phyloP scores from a whole-genome alignment of 2,113 vertebrate species.

The Anthoscopus minutus region DNA sequence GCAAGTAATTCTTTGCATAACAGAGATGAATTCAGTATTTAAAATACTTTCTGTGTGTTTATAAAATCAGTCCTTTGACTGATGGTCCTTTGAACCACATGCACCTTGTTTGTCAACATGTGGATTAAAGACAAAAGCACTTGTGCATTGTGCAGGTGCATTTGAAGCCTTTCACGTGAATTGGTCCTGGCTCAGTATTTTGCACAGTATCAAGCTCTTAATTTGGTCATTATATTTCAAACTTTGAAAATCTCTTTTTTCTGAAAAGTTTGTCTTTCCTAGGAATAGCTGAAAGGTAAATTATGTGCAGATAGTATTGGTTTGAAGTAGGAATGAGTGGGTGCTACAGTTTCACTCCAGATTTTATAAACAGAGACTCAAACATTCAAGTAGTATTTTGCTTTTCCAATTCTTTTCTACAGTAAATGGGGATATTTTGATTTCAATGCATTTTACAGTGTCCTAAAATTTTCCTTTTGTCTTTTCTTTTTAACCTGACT shows the following conservation, averaged over 20 bases:
- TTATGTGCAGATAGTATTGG: neutral
- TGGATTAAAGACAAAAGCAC: neutral
- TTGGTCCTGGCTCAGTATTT: neutral
- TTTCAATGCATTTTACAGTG: neutral
- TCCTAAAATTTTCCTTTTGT: neutral
- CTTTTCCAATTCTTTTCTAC: neutral
- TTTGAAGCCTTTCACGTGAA: neutral
- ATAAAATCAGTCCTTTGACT: neutral
- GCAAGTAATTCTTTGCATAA: neutral
- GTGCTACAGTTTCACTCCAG: neutral
- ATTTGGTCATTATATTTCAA: neutral
- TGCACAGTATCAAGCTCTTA: neutral
- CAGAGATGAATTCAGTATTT: neutral
- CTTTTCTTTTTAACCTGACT: neutral
- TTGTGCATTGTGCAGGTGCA: neutral
- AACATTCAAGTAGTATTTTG: neutral
- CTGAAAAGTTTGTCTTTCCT: neutral
- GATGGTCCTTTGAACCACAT: neutral
- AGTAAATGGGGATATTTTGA: neutral
- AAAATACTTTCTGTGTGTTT: neutral
- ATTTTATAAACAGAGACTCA: neutral
- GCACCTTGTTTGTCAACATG: neutral
- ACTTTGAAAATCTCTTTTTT: neutral
- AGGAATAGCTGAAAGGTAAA: neutral
- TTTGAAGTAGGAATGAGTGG: neutral